These are phyloP conservation scores for Chunga burmeisteri DNA, from an alignment of 2,113 vertebrate genomes.

Conservation along the genomic window DNA sequence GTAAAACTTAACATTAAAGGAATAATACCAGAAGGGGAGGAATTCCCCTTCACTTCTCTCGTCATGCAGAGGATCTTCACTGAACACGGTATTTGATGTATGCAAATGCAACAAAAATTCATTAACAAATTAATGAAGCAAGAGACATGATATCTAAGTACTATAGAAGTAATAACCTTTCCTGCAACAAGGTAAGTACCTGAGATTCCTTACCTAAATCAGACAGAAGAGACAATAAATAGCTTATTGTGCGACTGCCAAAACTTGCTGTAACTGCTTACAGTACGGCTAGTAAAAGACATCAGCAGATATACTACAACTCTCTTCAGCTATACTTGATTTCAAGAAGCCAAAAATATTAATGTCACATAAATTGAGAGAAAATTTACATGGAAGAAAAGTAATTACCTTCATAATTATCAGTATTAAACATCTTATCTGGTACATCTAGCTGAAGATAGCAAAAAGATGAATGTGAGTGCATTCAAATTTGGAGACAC, in stretches of 20 bases:
- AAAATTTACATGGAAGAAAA: neutral
- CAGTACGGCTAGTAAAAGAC: neutral
- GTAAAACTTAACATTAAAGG: neutral
- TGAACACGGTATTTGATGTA: neutral
- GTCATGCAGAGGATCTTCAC: neutral
- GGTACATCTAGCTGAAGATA: neutral
- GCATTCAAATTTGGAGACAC: neutral
- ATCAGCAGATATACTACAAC: neutral
- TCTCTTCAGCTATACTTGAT: neutral
- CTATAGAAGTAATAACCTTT: neutral
- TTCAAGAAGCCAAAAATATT: neutral
- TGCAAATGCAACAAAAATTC: neutral
- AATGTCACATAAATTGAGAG: neutral
- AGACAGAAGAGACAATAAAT: neutral
- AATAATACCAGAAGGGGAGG: neutral
- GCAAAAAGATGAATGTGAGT: neutral
- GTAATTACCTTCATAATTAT: neutral
- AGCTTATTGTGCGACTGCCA: neutral
- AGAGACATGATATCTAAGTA: neutral
- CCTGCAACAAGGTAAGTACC: neutral
- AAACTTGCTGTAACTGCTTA: neutral
- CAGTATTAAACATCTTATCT: neutral
- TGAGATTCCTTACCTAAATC: neutral
- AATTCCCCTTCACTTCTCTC: neutral
- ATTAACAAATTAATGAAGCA: neutral